Conservation (phyloP, 2,113 vertebrate genomes). For the Platanista minor region DNA sequence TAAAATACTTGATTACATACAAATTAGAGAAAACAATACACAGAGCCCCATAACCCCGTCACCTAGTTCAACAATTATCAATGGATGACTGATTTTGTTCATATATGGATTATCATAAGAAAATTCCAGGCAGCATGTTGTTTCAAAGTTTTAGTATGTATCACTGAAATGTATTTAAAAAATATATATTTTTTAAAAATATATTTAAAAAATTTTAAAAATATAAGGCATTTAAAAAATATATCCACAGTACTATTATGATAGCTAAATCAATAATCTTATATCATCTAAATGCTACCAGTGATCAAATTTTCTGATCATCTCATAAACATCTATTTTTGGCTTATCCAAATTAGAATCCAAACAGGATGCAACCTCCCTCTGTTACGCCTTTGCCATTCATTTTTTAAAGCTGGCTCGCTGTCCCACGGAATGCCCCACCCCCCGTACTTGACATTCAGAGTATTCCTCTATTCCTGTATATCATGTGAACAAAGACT, state of each 20-base stretch:
- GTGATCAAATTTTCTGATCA: background rate
- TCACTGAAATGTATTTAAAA: background rate
- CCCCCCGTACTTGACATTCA: background rate
- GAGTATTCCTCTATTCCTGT: background rate
- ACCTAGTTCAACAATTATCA: background rate
- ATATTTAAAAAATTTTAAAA: no score
- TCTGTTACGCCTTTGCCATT: fast-evolving
- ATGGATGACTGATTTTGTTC: background rate
- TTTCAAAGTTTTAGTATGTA: background rate
- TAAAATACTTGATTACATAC: background rate
- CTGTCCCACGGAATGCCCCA: no score
- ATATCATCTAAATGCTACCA: background rate
- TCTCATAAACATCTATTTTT: background rate
- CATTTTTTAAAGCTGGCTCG: background rate
- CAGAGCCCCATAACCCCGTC: background rate
- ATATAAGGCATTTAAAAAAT: background rate
- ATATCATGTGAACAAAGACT: background rate
- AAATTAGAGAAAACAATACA: background rate
- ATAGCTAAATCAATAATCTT: background rate
- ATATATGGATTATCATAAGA: background rate
- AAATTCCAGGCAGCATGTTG: background rate
- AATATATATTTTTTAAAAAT: no score
- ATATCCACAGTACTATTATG: background rate
- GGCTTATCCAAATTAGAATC: background rate
- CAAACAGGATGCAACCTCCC: background rate